These are phyloP conservation scores for Phoebastria nigripes DNA, from an alignment of 2,797 vertebrate species.

Conservation along the genomic window DNA sequence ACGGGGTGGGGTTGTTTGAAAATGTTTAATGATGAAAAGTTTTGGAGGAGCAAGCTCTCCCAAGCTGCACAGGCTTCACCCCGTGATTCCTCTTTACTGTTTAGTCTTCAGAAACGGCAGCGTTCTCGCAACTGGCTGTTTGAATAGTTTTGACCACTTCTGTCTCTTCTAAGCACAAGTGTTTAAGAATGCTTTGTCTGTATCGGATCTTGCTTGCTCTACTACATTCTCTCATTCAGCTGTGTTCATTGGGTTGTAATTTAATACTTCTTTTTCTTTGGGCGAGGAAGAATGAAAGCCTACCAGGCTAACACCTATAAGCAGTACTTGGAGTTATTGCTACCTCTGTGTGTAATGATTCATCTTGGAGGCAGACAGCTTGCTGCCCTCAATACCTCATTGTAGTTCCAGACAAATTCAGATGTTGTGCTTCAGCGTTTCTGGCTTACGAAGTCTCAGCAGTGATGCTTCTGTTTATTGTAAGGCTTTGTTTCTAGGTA, in stretches of 20 bases:
- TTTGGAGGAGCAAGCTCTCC: neutral
- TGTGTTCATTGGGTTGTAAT: neutral
- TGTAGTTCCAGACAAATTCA: neutral
- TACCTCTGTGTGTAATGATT: neutral
- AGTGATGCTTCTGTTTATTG: neutral
- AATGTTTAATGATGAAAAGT: neutral
- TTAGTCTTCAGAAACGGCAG: neutral
- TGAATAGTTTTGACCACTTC: neutral
- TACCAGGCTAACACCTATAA: neutral
- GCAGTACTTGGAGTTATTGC: neutral
- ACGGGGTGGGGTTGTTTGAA: constrained; percentile 12
- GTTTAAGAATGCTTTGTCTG: neutral
- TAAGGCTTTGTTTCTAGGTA: neutral
- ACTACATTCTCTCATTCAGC: rapidly evolving
- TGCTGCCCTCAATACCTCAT: neutral
- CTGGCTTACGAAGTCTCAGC: neutral
- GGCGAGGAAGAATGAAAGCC: neutral
- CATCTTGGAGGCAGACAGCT: neutral
- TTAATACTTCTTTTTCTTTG: neutral
- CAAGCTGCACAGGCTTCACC: neutral
- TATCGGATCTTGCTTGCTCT: neutral
- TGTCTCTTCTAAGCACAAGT: neutral
- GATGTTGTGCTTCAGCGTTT: neutral
- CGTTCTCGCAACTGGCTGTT: neutral
- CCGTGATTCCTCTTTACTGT: rapidly evolving